Base-by-base conservation (phyloP, 2,797 vertebrate genomes). In the Gobio occitaniae region DNA sequence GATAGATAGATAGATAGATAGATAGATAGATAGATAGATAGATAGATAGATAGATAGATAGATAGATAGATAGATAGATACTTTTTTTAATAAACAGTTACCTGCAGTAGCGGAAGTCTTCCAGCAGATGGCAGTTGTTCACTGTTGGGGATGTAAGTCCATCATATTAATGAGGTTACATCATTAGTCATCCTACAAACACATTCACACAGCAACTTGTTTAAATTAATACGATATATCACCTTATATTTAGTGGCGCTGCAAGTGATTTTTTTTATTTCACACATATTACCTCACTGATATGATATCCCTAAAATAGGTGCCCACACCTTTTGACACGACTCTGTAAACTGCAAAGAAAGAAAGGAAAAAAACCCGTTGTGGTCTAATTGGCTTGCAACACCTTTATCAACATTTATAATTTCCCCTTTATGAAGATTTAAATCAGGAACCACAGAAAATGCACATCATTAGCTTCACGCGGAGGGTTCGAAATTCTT, bases 91-190 rank as follows among this genome's bases (percentile, higher is more conserved):
- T 29, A 15, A 79, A 29, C 75, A 41, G 76, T 47, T 12, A 56
- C 47, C 32, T 92, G 92, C 41, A 92, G 41, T 93, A 88, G 63
- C 50, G 71, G 7, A 74, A 12, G 29, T 52, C 32, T 16, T 76
- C 93, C 95, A 95, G 92, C 71, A 89, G 95, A 92, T 91, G 95
- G 93, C 94, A 94, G 87, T 78, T 93, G 90, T 87, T 91, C 88
- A 93, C 94, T 92, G 91, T 90, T 87, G 13, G 89, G 89, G 79
- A 4, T n/a, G 36, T 69, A 82, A 83, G 47, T 36, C 86, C 87
- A 87, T 84, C 86, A 86, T 63, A 6, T 89, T 90, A 88, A 90
- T 87, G 86, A 84, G 82, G 72, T 84, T 69, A 78, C 75, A 79
- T 82, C 81, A 86, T 89, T 88, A 63, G 86, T 87, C 78, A 88